Evolutionary conservation across 2,113 vertebrate species (phyloP).

Genomic region (Paracanthobrama guichenoti): DNA sequence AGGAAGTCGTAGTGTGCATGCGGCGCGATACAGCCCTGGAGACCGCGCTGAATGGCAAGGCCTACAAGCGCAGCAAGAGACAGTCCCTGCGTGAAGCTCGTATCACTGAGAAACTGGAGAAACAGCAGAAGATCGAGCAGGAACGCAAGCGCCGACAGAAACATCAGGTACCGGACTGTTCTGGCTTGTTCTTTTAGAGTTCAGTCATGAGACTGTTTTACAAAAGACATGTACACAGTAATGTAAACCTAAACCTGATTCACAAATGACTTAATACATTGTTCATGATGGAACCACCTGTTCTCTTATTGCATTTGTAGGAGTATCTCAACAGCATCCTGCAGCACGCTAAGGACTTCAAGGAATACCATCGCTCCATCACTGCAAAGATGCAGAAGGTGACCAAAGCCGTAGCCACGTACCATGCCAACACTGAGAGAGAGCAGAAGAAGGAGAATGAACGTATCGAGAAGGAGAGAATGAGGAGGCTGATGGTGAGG

Average conservation of each 20-base stretch:
- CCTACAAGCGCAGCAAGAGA: slow-evolving; percentile 97
- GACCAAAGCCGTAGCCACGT: slow-evolving; percentile 94
- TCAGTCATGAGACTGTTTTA: too few relatives aligned
- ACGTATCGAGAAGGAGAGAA: slow-evolving; percentile 95
- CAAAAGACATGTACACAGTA: too few relatives aligned
- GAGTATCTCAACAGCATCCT: slow-evolving; percentile 99
- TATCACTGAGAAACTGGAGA: slow-evolving; percentile 98
- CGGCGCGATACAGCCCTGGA: slow-evolving; percentile 92
- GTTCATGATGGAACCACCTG: background rate
- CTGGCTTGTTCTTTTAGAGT: background rate
- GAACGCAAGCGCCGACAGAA: slow-evolving; percentile 95
- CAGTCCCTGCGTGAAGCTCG: slow-evolving; percentile 93
- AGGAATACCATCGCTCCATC: slow-evolving; percentile 94
- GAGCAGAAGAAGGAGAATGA: slow-evolving; percentile 99
- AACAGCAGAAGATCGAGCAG: slow-evolving; percentile 98
- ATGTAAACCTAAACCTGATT: background rate
- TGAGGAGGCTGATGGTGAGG: slow-evolving; percentile 93
- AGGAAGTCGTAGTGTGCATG: slow-evolving; percentile 99
- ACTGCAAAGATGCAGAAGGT: slow-evolving; percentile 94
- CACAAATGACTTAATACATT: background rate
- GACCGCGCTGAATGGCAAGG: slow-evolving; percentile 93
- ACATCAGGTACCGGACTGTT: slow-evolving; percentile 81
- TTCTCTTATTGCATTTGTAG: slow-evolving; percentile 64
- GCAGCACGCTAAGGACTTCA: slow-evolving; percentile 98
- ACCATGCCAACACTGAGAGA: slow-evolving; percentile 96